These are phyloP conservation scores for Mylabris sibirica DNA, from an alignment of 2,888 invertebrate genomes.

Conservation along the genomic window DNA sequence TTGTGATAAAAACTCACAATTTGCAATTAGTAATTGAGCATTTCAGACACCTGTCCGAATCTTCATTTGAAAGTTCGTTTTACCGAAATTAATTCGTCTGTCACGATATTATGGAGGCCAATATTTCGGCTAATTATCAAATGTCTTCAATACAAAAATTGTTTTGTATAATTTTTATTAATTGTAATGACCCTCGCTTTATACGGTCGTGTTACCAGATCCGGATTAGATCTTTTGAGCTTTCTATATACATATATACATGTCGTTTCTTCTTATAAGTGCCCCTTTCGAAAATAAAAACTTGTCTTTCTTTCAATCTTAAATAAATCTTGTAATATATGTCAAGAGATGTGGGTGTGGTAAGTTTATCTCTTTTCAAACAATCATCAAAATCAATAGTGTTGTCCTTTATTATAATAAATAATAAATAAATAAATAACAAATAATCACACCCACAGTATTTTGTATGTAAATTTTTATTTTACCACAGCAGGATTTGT, in stretches of 20 bases:
- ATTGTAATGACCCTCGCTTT: neutral
- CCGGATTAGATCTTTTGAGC: neutral
- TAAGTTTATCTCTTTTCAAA: slow-evolving; percentile 26
- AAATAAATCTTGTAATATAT: slow-evolving; percentile 8
- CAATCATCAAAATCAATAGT: slow-evolving; percentile 10
- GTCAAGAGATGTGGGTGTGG: slow-evolving; percentile 31
- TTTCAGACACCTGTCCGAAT: neutral
- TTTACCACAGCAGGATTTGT: slow-evolving; percentile 32
- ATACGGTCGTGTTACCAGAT: neutral
- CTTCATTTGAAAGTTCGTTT: neutral
- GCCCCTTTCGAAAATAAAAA: neutral
- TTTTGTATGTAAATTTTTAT: slow-evolving; percentile 37
- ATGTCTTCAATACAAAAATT: neutral
- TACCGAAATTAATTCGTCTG: neutral
- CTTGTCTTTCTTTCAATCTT: neutral
- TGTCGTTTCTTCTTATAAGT: neutral
- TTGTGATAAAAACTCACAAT: no score
- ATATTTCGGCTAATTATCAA: neutral
- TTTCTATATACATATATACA: no score
- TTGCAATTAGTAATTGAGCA: no score
- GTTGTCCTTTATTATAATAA: slow-evolving; percentile 31
- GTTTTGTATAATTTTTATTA: neutral
- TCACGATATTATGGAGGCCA: slow-evolving; percentile 1
- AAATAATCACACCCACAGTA: slow-evolving; percentile 38
- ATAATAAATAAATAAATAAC: slow-evolving; percentile 36